Conservation (phyloP, 2,113 vertebrate genomes). For the Corynorhinus townsendii region DNA sequence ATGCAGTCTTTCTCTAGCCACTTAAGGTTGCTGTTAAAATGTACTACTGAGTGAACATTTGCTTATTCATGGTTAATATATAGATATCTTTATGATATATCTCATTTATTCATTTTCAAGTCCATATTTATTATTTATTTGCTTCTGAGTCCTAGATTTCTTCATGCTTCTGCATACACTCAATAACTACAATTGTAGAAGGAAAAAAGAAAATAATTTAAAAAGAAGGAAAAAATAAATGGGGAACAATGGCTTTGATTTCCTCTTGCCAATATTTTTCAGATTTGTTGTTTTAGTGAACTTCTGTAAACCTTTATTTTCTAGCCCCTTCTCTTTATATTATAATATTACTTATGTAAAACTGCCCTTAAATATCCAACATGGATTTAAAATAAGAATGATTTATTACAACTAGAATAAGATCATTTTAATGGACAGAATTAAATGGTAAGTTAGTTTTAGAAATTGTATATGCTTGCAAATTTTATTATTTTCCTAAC, state of each 20-base stretch:
- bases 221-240: background rate
- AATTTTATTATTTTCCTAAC: background rate
- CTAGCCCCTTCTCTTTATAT: background rate
- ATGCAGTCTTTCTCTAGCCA: background rate
- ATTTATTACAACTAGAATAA: background rate
- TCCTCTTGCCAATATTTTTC: background rate
- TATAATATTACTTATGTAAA: background rate
- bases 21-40: background rate
- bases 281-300: background rate
- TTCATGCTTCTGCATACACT: background rate
- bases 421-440: background rate
- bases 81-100: background rate
- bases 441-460: background rate
- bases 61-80: background rate
- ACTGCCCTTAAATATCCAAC: background rate
- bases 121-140: background rate
- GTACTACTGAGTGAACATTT: background rate
- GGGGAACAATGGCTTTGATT: background rate
- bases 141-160: background rate
- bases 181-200: background rate
- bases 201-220: background rate
- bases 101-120: background rate
- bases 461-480: background rate
- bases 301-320: background rate
- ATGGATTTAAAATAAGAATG: background rate